These are phyloP conservation scores for Erynnis tages DNA, from an alignment of 2,888 invertebrate species.

Conservation along the genomic window DNA sequence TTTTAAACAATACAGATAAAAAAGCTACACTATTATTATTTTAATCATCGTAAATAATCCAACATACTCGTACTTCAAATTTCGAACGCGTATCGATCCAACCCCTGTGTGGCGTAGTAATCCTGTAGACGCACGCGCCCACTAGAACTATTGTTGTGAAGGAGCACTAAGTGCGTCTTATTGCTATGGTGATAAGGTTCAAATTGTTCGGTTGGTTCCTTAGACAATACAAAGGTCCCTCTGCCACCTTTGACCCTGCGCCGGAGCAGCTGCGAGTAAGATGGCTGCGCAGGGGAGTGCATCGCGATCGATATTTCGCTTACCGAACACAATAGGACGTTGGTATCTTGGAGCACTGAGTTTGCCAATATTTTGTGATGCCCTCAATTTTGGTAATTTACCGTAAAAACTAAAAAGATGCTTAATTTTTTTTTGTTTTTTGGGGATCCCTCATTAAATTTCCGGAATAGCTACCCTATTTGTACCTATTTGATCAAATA, in stretches of 20 bases:
- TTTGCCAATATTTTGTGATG: slow-evolving; percentile 14
- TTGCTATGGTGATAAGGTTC: neutral
- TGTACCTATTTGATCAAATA: no score
- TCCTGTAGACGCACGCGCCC: slow-evolving; percentile 61
- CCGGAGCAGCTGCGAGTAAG: slow-evolving; percentile 72
- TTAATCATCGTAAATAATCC: neutral
- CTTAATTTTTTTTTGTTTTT: no score
- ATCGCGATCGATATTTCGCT: slow-evolving; percentile 61
- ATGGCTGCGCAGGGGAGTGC: slow-evolving; percentile 63
- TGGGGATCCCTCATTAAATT: no score
- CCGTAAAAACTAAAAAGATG: no score
- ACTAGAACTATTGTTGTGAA: slow-evolving; percentile 53
- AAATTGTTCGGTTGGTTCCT: neutral
- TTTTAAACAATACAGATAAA: neutral
- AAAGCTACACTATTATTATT: neutral
- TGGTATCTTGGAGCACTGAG: slow-evolving; percentile 12
- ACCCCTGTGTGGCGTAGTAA: slow-evolving; percentile 46
- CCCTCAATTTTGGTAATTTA: neutral
- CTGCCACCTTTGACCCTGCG: slow-evolving; percentile 74
- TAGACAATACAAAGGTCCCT: slow-evolving; percentile 37
- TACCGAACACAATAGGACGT: slow-evolving; percentile 16
- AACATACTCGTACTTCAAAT: slow-evolving; percentile 3
- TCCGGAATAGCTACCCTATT: no score
- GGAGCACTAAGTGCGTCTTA: slow-evolving; percentile 29
- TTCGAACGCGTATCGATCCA: slow-evolving; percentile 46